Evolutionary conservation across 2,888 invertebrate species (phyloP).

Genomic region (Liodrosophila aerea): DNA sequence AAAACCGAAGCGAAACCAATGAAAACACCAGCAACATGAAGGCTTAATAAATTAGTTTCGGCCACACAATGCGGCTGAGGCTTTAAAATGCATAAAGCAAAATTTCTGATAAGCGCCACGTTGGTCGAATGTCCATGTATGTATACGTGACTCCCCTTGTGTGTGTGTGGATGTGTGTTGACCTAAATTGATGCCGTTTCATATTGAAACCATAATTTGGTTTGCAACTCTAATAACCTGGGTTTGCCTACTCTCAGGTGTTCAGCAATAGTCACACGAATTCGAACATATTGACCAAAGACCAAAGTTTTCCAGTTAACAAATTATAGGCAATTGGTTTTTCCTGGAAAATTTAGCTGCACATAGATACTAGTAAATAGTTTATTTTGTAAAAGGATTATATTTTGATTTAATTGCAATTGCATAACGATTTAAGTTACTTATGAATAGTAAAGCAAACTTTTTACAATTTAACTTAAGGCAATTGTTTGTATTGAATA

Average conservation of each 20-base stretch:
- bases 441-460: not conserved
- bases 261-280: too few species aligned
- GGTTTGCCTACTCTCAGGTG: too few species aligned
- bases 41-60: slow-evolving; percentile 57
- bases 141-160: not conserved
- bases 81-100: slow-evolving; percentile 36
- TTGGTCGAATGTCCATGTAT: slow-evolving; percentile 4
- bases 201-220: slow-evolving; percentile 9
- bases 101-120: slow-evolving; percentile 19
- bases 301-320: too few species aligned
- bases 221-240: not conserved
- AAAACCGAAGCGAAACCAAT: slow-evolving; percentile 19
- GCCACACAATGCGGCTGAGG: slow-evolving; percentile 35
- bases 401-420: too few species aligned
- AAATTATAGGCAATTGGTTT: not conserved
- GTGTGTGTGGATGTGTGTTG: slow-evolving; percentile 4
- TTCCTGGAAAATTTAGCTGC: too few species aligned
- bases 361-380: too few species aligned
- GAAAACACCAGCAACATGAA: slow-evolving; percentile 38
- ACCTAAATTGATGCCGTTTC: slow-evolving; percentile 6
- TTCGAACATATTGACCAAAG: too few species aligned
- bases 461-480: too few species aligned
- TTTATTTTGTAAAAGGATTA: too few species aligned
- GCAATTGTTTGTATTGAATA: too few species aligned
- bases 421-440: too few species aligned